Percentiles rank a stretch among this genome's conserved stretches.
phyloP scores from a whole-genome alignment of 2,888 invertebrate genomes.

The Therioaphis trifolii region DNA sequence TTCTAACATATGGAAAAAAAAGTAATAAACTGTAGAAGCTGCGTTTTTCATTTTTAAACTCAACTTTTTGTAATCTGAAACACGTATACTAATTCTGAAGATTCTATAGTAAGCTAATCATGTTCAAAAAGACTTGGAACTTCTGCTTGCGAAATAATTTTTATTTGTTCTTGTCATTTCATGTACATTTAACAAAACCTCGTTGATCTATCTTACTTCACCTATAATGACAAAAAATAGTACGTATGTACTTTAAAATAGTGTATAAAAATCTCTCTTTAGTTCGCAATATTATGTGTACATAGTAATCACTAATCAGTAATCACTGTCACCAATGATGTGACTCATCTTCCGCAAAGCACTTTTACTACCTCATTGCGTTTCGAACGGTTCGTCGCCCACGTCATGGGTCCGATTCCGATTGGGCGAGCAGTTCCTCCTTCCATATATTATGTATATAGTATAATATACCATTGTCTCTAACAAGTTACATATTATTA shows the following conservation, averaged over 20 bases:
- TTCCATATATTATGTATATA: background rate
- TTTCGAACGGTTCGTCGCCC: conserved; percentile 26
- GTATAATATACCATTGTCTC: background rate
- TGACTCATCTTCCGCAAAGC: conserved; percentile 32
- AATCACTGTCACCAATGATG: background rate
- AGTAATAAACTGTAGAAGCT: no score
- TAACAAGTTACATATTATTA: background rate
- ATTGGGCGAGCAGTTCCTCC: background rate
- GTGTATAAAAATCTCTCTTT: background rate
- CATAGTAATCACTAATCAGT: background rate
- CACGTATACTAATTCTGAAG: no score
- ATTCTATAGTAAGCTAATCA: background rate
- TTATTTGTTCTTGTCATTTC: background rate
- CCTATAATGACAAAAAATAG: background rate
- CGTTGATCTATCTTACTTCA: background rate
- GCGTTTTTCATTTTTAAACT: no score
- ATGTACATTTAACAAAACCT: no score
- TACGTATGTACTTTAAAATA: background rate
- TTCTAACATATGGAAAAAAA: no score
- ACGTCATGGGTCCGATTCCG: background rate
- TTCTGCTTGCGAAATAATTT: background rate
- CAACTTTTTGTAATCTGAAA: no score
- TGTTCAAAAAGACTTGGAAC: background rate
- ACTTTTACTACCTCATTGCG: conserved; percentile 37
- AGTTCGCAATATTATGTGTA: background rate